A percentile compares a stretch with the other conserved stretches of the same genome.
phyloP scores from a whole-genome alignment of 2,888 invertebrate genomes.

The Clanis bilineata region DNA sequence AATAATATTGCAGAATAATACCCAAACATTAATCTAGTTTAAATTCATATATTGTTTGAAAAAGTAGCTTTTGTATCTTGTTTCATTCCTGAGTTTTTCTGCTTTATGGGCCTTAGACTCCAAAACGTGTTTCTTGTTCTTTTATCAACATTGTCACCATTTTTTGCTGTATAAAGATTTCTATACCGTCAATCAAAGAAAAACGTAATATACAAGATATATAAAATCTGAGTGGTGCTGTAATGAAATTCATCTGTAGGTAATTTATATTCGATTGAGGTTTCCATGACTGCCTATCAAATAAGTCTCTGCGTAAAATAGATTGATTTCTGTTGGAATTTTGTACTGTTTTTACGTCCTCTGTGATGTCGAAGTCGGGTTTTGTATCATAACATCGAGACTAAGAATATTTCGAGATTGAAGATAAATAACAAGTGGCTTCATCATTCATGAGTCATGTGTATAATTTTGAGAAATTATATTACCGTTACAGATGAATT shows the following conservation, averaged over 20 bases:
- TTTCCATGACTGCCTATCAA: no score
- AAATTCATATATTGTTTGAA: no score
- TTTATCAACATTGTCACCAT: no score
- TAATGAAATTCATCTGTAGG: not conserved
- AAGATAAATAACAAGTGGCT: not conserved
- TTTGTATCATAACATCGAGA: not conserved
- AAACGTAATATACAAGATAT: not conserved
- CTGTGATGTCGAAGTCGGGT: not conserved
- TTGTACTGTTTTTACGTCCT: not conserved
- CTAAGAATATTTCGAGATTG: not conserved
- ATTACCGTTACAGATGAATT: no score
- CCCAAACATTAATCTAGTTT: no score
- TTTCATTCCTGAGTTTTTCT: no score
- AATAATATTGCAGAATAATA: no score
- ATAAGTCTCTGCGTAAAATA: not conserved
- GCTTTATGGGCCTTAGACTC: no score
- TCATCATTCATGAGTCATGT: no score
- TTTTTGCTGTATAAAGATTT: not conserved
- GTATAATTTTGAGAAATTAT: no score
- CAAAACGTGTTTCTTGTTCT: no score
- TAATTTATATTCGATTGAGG: conserved; percentile 1
- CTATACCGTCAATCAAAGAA: not conserved
- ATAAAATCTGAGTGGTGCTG: not conserved
- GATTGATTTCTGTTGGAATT: not conserved
- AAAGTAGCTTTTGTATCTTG: no score